Base-by-base conservation (phyloP, 2,797 vertebrate genomes). In the Rhinoraja longicauda region DNA sequence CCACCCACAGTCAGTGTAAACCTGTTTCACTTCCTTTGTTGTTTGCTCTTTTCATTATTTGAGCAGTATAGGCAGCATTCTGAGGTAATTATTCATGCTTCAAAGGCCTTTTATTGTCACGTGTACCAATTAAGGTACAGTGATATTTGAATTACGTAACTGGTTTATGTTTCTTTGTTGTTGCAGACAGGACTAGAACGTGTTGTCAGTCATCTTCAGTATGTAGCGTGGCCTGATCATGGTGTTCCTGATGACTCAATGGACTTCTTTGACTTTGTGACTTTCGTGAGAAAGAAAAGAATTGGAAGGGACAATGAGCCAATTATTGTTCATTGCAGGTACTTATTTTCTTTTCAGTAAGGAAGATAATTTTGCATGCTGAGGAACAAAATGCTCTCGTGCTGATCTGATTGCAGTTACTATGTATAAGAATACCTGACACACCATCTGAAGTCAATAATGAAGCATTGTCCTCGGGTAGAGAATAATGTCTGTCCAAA, bases 261-360 rank as follows among this genome's bases (percentile, higher is more conserved):
- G 9, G 98, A 99, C 95, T 99, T 99, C 93, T 96, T 99, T 95
- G 97, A 98, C 93, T 99, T 99, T 95, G 97, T 99, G 94, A 97
- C 94, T 94, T 98, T 94, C 0, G 96, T 99, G 95, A 97, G 98
- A 93, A 96, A 97, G 94, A 98, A 98, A 95, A 97, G 98, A 95
- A 94, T 94, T 93, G 75, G 26, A 90, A 62, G 86, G 36, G 96
- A 95, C 64, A 94, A 96, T 1, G 97, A 98, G 92, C 97, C 98
- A 0, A 94, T 99, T 93, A 96, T 99, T 94, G 98, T 99, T 94
- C 99, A 99, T 95, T 99, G 99, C 98, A 99, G 99, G 98, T 99
- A 97, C 93, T 91, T 93, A 36, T 90, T 57, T 0, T 8, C 2
- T 91, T 57, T 90, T 70, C 81, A 72, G 76, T 70, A n/a, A 84